Base-by-base conservation (phyloP, 2,113 vertebrate species). In the Acanthisitta chloris region DNA sequence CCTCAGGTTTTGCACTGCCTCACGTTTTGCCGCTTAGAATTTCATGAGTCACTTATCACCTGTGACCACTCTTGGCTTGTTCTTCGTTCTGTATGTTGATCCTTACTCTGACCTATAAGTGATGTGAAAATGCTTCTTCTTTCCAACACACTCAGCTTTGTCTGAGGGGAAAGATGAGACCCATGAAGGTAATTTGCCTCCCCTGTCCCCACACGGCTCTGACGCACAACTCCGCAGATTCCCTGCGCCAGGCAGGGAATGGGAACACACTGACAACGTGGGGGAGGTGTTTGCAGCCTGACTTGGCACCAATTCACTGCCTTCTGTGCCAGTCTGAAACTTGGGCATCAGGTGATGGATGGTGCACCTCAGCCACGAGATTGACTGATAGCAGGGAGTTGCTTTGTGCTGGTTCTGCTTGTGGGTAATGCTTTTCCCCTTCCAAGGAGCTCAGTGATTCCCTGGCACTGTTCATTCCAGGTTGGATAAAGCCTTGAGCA, bases 1-100 rank as follows among this genome's bases (percentile, higher is more conserved):
- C n/a, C n/a, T n/a, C n/a, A n/a, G n/a, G n/a, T n/a, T n/a, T 81
- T 85, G 72, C 5, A 26, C 91, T 83, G 52, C 66, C 49, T 76
- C 81, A 71, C 38, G 4, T 40, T 94, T n/a, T 55, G 46, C 93
- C 91, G 10, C 49, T 78, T 72, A 76, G 48, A 81, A 82, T 85
- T 94, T 94, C 91, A 40, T 48, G 81, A 92, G 83, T 89, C 88
- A 57, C 69, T 93, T 92, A 43, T 85, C 20, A 8, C 81, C 71
- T 16, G 64, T 62, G 86, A 78, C 93, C 67, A 9, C 82, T 87
- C 48, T 24, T 43, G 82, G 59, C 80, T 54, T 10, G 66, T 51
- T 92, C 49, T 92, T 70, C 66, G 81, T 67, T 12, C 2, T 1
- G 17, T 17, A 29, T 24, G 17, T n/a, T 31, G 71, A 46, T 77